Conservation (phyloP, 2,888 invertebrate genomes). For the Nowickia ferox region DNA sequence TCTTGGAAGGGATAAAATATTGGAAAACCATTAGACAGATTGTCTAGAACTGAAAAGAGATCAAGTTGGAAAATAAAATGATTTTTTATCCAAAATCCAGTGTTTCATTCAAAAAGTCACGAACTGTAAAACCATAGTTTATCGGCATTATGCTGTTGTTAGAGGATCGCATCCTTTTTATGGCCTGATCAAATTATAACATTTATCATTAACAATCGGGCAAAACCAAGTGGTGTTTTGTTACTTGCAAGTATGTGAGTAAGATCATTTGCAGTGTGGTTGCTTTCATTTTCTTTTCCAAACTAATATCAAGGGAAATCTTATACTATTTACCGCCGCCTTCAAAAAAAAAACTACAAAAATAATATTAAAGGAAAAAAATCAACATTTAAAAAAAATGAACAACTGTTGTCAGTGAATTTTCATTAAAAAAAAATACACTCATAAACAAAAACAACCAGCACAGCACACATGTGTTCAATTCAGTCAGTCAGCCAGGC, state of each 20-base stretch:
- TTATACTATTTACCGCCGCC: slow-evolving; percentile 67
- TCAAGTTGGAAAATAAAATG: too few relatives aligned
- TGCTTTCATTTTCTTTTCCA: slow-evolving; percentile 41
- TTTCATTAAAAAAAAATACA: slow-evolving; percentile 18
- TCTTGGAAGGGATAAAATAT: too few relatives aligned
- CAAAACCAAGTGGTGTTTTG: slow-evolving; percentile 63
- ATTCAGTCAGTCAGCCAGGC: slow-evolving; percentile 44
- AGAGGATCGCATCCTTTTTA: slow-evolving; percentile 41
- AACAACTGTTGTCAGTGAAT: slow-evolving; percentile 68
- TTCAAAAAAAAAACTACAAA: slow-evolving; percentile 55
- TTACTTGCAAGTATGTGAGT: slow-evolving; percentile 28
- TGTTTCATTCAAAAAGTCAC: too few relatives aligned
- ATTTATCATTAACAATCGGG: slow-evolving; percentile 67
- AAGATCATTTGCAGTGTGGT: slow-evolving; percentile 17
- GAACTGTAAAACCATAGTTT: too few relatives aligned
- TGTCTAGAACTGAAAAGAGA: too few relatives aligned
- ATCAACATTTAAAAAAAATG: slow-evolving; percentile 56
- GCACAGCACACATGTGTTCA: slow-evolving; percentile 52
- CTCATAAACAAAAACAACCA: slow-evolving; percentile 5
- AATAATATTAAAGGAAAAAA: slow-evolving; percentile 15
- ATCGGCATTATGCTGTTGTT: neutral
- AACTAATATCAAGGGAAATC: slow-evolving; percentile 71
- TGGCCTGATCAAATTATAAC: slow-evolving; percentile 20
- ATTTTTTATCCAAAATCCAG: too few relatives aligned
- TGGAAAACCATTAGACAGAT: too few relatives aligned